Evolutionary conservation across 53 echinoderm and acorn worm species (phyloP), one percentile per base, ranked within the genome.

Genomic region (Zoroaster sp.): DNA sequence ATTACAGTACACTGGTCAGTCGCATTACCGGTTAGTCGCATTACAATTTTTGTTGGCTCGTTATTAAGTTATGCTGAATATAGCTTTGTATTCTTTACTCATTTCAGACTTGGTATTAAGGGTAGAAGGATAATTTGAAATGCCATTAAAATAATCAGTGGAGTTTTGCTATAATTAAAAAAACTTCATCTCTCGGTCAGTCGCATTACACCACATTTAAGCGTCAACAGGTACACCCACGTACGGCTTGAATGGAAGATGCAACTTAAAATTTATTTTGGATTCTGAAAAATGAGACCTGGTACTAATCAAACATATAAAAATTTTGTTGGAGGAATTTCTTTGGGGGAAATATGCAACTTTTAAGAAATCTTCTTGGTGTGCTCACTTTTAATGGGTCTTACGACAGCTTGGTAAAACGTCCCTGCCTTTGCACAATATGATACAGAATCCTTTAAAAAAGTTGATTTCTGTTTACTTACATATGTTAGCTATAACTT

Each of bases 11-110:
- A 32, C 63, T 69, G 69, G 69, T 34, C 69, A 5, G 69, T 30
- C 69, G 69, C 69, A 69, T 69, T 69, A 34, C 69, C 0, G 69
- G 69, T 69, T 69, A 69, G 69, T 69, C 69, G 69, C 69, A 69
- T 69, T 69, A 69, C 69, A 69, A 5, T 32, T 69, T 69, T 69
- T 69, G 69, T 32, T 69, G 69, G 14, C 69, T 32, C 35, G 45
- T 0, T 44, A 69, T 69, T 69, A 69, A 69, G 30, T 69, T 28
- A 3, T 69, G 1, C 69, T 14, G 14, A 69, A 4, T 34, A 69
- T 11, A 69, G 69, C 35, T 30, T 69, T 69, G 23, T 28, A 32
- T 69, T 4, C 32, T 34, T 30, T 69, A 69, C 28, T 69, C 31
- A 69, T 69, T 69, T 69, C 69, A 2, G 4, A 69, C 69, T 32